Base-by-base conservation (phyloP, 2,113 vertebrate species). In the Macroglossus sobrinus region DNA sequence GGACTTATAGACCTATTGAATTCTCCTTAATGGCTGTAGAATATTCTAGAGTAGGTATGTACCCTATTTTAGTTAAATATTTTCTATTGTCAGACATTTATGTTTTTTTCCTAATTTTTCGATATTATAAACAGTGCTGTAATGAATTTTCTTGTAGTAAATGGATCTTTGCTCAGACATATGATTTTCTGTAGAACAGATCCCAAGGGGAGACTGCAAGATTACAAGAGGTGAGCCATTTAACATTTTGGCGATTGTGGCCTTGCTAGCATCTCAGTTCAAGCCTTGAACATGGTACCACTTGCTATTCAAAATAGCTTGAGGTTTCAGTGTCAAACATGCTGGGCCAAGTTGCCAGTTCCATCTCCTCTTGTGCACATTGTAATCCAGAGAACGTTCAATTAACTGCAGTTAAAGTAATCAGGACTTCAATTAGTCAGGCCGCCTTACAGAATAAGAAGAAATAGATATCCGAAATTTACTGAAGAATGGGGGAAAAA, bases 391-490 rank as follows among this genome's bases (percentile, higher is more conserved):
- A 50, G 64, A 96, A 57, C 10, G 16, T 82, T 89, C 69, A 76
- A 6, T 97, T 94, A 93, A 79, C 86, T 92, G 57, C 84, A 95
- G 24, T 94, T 63, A 94, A 61, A 80, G n/a, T 93, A 94, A 94
- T 92, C 66, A 92, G 57, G 66, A 30, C 45, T 45, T 86, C 90
- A 69, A 15, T 85, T 90, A 93, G 91, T 93, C 64, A 90, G 92
- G 71, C 50, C 82, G 92, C 64, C 24, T 91, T 79, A 96, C 68
- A n/a, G 64, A 80, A 53, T 89, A 95, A 82, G 59, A 82, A 57
- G 64, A 90, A 80, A 76, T 69, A 96, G 88, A 45, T 69, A 84
- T 16, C 38, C 16, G 61, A 75, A 43, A 22, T 84, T 87, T 63
- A 93, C 63, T 71, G 79, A 95, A 71, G 84, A 33, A 81, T 16